These are phyloP conservation scores for Protonibea diacanthus DNA, from an alignment of 2,797 vertebrate species.

Conservation along the genomic window DNA sequence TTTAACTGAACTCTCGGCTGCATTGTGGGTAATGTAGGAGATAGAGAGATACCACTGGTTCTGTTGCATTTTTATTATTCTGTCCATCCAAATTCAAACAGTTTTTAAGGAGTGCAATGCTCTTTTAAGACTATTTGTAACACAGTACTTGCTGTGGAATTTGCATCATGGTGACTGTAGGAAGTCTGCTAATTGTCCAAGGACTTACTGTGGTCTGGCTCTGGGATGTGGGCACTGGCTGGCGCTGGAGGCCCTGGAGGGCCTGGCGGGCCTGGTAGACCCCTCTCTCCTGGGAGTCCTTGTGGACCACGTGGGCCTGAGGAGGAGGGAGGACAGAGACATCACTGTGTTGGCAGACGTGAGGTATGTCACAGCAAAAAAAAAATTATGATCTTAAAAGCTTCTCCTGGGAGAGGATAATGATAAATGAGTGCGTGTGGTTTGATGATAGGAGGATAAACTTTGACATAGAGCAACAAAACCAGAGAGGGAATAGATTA, in stretches of 20 bases:
- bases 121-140: conserved; percentile 5
- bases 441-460: conserved; percentile 34
- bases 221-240: conserved; percentile 77
- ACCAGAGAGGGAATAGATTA: conserved; percentile 50
- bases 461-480: conserved; percentile 41
- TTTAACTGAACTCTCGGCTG: neutral
- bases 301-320: conserved; percentile 83
- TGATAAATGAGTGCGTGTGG: conserved; percentile 31
- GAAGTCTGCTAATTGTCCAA: neutral
- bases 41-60: neutral
- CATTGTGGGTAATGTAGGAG: neutral
- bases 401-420: conserved; percentile 9
- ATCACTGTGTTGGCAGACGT: conserved; percentile 38
- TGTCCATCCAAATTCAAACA: neutral
- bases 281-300: conserved; percentile 89
- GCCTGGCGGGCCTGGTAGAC: conserved; percentile 86
- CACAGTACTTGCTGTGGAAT: neutral
- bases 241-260: conserved; percentile 88
- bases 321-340: conserved; percentile 37
- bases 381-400: conserved; percentile 3
- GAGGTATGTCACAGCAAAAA: conserved; percentile 8
- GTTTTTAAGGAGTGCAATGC: neutral
- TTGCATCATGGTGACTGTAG: conserved; percentile 10
- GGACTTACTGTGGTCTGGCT: conserved; percentile 82
- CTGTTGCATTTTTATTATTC: neutral